Percentiles rank a stretch among this genome's conserved stretches.
Evolutionary conservation across 2,888 invertebrate species (phyloP).

Genomic region (Xiphydria camelus): DNA sequence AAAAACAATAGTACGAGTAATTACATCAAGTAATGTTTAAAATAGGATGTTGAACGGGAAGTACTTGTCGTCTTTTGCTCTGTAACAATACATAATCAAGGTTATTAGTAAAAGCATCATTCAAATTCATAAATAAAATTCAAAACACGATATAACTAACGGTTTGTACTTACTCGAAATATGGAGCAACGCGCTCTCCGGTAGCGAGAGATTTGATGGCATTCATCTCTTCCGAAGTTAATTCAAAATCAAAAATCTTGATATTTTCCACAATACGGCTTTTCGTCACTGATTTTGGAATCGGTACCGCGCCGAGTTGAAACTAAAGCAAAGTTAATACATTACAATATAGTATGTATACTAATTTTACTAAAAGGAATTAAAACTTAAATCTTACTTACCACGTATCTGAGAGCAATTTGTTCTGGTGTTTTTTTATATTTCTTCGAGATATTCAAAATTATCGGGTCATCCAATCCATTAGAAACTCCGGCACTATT

Average conservation of each 20-base stretch:
- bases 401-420: constrained; percentile 68
- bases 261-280: constrained; percentile 6
- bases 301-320: constrained; percentile 63
- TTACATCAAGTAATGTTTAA: no score
- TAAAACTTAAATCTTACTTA: constrained; percentile 39
- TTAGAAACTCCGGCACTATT: constrained; percentile 69
- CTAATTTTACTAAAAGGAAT: constrained; percentile 8
- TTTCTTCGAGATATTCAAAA: constrained; percentile 64
- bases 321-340: constrained; percentile 54
- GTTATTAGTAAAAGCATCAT: neutral
- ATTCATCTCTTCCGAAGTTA: constrained; percentile 6
- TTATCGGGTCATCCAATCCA: constrained; percentile 68
- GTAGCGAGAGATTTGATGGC: constrained; percentile 2
- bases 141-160: no score
- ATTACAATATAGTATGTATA: neutral
- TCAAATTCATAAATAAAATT: no score
- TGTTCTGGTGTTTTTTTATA: constrained; percentile 71
- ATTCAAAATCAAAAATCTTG: constrained; percentile 6
- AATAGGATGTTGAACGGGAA: constrained; percentile 37
- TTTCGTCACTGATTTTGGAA: constrained; percentile 65
- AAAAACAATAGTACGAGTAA: no score
- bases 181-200: constrained; percentile 3
- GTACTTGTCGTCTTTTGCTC: neutral
- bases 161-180: neutral
- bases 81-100: neutral